Conservation (phyloP, 1,140 invertebrate genomes). For the Pachypeltis micranthus region DNA sequence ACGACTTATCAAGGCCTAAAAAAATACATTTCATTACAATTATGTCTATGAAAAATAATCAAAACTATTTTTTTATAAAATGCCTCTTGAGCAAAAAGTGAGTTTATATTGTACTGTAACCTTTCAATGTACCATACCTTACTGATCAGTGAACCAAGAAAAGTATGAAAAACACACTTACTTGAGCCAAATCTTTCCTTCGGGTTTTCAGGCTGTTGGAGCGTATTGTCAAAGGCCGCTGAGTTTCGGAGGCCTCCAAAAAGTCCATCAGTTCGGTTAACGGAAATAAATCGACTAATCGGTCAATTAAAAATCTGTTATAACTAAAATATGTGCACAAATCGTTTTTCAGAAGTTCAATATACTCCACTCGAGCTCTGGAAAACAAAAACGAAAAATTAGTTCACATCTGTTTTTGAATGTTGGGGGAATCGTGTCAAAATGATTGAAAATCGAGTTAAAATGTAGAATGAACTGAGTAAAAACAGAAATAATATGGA, state of each 20-base stretch:
- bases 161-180: constrained; percentile 27
- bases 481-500: no score
- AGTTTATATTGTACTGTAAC: no score
- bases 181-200: constrained; percentile 81
- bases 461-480: no score
- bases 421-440: background rate
- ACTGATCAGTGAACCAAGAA: no score
- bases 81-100: no score
- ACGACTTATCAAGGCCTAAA: constrained; percentile 73
- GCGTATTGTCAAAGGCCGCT: constrained; percentile 87
- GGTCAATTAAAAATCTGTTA: constrained; percentile 91
- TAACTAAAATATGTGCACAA: constrained; percentile 94
- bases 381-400: constrained; percentile 23
- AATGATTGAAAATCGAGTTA: background rate
- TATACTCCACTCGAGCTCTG: constrained; percentile 69
- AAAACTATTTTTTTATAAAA: no score
- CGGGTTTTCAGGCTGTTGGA: constrained; percentile 93
- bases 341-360: constrained; percentile 65
- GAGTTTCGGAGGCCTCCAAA: constrained; percentile 92
- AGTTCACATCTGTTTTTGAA: no score
- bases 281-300: constrained; percentile 87
- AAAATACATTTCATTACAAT: constrained; percentile 23
- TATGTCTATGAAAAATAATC: no score
- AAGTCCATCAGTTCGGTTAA: constrained; percentile 83
- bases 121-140: constrained; percentile 12